phyloP scores from a whole-genome alignment of 2,888 invertebrate species.

The Nemurella pictetii region DNA sequence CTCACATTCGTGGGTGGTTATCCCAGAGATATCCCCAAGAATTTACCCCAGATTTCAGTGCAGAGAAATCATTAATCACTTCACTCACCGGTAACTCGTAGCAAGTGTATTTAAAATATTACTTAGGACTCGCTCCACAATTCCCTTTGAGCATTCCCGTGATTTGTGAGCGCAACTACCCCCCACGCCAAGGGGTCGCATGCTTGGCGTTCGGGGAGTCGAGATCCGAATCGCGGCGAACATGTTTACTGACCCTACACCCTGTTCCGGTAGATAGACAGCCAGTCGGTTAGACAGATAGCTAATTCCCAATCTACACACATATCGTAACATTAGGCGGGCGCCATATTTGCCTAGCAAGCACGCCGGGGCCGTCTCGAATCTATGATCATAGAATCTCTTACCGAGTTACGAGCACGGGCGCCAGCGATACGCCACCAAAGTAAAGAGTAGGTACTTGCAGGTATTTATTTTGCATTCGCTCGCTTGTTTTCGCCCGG shows the following conservation, averaged over 20 bases:
- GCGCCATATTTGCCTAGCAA: not conserved
- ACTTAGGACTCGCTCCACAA: not conserved
- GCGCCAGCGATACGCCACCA: not conserved
- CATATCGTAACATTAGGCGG: not conserved
- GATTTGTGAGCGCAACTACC: not conserved
- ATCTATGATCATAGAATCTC: slow-evolving; percentile 24
- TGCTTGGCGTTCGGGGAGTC: not conserved
- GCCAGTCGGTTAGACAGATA: slow-evolving; percentile 15
- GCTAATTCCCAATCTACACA: slow-evolving; percentile 38
- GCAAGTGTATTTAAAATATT: not conserved
- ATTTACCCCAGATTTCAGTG: too few species aligned
- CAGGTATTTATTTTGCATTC: not conserved
- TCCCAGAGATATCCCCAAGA: too few species aligned
- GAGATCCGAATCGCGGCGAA: not conserved
- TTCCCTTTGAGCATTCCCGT: slow-evolving; percentile 6
- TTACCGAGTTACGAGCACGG: not conserved
- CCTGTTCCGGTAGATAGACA: not conserved
- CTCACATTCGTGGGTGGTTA: too few species aligned
- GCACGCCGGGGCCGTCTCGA: not conserved
- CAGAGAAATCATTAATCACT: too few species aligned
- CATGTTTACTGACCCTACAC: slow-evolving; percentile 24
- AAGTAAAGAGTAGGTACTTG: not conserved
- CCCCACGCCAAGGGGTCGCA: not conserved
- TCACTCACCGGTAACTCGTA: too few species aligned
- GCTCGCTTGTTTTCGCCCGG: not conserved